A percentile compares a stretch with the other conserved stretches of the same genome.
Evolutionary conservation across 2,888 invertebrate species (phyloP).

Genomic region (Gymnocheta viridis): DNA sequence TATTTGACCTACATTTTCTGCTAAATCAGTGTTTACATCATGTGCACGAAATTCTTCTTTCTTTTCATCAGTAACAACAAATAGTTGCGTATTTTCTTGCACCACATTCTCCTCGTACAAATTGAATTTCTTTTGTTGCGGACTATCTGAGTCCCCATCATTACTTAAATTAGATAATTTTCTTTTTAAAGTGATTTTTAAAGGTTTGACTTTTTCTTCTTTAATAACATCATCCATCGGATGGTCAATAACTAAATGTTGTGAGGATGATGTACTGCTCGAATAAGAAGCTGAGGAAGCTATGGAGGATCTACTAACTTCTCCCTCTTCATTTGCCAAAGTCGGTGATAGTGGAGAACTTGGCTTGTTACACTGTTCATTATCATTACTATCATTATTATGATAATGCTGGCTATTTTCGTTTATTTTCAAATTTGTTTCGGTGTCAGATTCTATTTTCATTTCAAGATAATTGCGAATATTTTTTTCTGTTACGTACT

Average conservation of each 20-base stretch:
- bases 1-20: background rate
- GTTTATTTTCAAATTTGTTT: conserved; percentile 44
- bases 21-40: background rate
- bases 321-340: conserved; percentile 52
- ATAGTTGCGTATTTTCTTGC: background rate
- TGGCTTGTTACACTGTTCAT: background rate
- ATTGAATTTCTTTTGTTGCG: conserved; percentile 71
- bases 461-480: background rate
- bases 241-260: conserved; percentile 81
- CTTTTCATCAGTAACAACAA: background rate
- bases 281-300: conserved; percentile 71
- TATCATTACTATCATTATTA: background rate
- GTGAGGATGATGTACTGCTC: conserved; percentile 78
- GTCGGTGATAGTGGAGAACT: background rate
- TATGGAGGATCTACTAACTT: conserved; percentile 68
- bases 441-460: conserved; percentile 31
- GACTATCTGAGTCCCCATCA: conserved; percentile 55
- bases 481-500: background rate
- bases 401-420: conserved; percentile 15
- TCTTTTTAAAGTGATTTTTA: conserved; percentile 72
- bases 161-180: conserved; percentile 72
- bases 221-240: conserved; percentile 75
- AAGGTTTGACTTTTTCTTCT: conserved; percentile 71
- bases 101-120: conserved; percentile 46
- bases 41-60: background rate